Percentiles rank a stretch among this genome's conserved stretches.
Evolutionary conservation across 2,113 vertebrate species (phyloP).

Genomic region (Thalassoma bifasciatum): DNA sequence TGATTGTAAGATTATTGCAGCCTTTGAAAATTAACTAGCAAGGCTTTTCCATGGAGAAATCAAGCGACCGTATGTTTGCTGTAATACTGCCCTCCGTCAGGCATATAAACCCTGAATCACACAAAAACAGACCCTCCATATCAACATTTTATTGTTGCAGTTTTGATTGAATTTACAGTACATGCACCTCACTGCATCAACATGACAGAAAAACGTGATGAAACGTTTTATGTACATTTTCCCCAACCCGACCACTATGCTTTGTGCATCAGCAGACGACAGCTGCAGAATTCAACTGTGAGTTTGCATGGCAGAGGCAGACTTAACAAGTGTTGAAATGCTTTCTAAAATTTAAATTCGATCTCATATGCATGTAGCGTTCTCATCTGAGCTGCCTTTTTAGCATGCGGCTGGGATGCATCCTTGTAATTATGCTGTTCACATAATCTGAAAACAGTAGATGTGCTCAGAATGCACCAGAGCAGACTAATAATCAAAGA

Average conservation of each 20-base stretch:
- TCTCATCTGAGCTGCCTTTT: constrained; percentile 30
- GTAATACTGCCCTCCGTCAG: constrained; percentile 6
- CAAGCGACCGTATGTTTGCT: constrained; percentile 17
- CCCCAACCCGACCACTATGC: not conserved
- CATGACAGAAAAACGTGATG: not conserved
- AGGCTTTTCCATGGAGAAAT: not conserved
- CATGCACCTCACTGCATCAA: not conserved
- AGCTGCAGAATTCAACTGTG: not conserved
- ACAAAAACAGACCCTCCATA: not conserved
- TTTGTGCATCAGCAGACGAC: constrained; percentile 2
- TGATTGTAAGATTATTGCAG: not conserved
- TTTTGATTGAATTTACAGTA: no score
- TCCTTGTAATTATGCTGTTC: constrained; percentile 59
- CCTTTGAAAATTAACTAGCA: constrained; percentile 14
- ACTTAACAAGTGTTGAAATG: not conserved
- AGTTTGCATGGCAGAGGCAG: constrained; percentile 7
- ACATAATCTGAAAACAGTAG: constrained; percentile 63
- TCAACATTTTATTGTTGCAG: no score
- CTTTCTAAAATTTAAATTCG: constrained; percentile 10
- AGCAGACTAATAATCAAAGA: constrained; percentile 70
- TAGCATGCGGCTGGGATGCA: constrained; percentile 50
- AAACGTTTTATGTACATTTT: not conserved
- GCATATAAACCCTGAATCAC: not conserved
- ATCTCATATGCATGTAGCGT: constrained; percentile 5
- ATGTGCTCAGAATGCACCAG: constrained; percentile 62